Percentiles rank a stretch among this genome's conserved stretches.
Evolutionary conservation across 1,140 invertebrate species (phyloP).

Genomic region (Teleopsis dalmanni): DNA sequence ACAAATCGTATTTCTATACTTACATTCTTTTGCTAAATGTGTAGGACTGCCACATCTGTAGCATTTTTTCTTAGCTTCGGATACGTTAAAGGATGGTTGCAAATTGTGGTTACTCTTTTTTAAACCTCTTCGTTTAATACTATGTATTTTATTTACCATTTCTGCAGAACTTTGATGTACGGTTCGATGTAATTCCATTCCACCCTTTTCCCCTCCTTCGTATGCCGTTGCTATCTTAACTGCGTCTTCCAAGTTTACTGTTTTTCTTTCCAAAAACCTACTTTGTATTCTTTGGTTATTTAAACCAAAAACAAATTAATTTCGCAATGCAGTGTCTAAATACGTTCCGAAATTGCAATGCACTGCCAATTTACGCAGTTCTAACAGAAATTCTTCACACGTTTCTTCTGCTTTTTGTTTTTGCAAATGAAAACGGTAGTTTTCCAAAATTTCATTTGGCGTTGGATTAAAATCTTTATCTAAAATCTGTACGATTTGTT

Average conservation of each 20-base stretch:
- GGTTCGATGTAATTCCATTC: neutral
- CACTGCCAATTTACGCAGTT: conserved; percentile 15
- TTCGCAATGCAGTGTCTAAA: conserved; percentile 16
- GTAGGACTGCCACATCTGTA: neutral
- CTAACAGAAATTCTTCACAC: conserved; percentile 15
- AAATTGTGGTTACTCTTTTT: no score
- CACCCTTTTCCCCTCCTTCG: neutral
- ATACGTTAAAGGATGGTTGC: no score
- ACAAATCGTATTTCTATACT: conserved; percentile 1
- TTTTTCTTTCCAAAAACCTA: conserved; percentile 6
- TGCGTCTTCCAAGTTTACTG: conserved; percentile 8
- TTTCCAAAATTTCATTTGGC: conserved; percentile 22
- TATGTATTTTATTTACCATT: neutral
- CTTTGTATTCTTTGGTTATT: conserved; percentile 5
- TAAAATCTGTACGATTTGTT: conserved; percentile 7
- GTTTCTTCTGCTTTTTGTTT: conserved; percentile 18
- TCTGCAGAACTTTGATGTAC: neutral
- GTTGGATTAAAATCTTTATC: conserved; percentile 12
- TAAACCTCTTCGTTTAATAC: neutral
- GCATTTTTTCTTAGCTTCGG: neutral
- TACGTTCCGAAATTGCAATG: conserved; percentile 24
- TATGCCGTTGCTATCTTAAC: neutral
- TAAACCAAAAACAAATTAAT: conserved; percentile 13
- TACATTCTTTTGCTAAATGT: neutral
- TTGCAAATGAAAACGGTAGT: conserved; percentile 16